A percentile compares a stretch with the other conserved stretches of the same genome.
These are phyloP conservation scores for Ictalurus furcatus DNA, from an alignment of 2,113 vertebrate species.

Conservation along the genomic window DNA sequence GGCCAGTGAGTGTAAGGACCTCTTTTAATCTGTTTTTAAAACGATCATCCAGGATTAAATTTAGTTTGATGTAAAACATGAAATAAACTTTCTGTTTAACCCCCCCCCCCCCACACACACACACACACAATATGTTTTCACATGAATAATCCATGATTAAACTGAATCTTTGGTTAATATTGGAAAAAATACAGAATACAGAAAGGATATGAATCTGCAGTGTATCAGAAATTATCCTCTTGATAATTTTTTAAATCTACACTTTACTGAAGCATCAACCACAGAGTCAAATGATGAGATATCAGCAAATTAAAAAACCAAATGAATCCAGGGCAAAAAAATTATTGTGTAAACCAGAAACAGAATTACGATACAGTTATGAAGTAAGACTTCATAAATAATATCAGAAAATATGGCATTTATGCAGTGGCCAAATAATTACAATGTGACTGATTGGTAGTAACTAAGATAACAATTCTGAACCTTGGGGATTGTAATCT, in stretches of 20 bases:
- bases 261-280: neutral
- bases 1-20: neutral
- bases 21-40: neutral
- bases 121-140: neutral
- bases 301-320: neutral
- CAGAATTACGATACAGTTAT: neutral
- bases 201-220: neutral
- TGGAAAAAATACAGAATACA: neutral
- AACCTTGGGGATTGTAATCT: neutral
- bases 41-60: neutral
- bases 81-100: too few relatives aligned
- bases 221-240: neutral
- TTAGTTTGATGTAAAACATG: too few relatives aligned
- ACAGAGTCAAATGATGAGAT: neutral
- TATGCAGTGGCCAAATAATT: neutral
- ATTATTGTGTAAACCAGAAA: neutral
- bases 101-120: too few relatives aligned
- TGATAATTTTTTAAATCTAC: neutral
- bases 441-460: neutral
- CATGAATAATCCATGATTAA: neutral
- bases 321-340: neutral
- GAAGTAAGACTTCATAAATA: neutral
- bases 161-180: neutral
- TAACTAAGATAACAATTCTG: neutral
- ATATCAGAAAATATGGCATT: neutral